Conservation (phyloP, 2,888 invertebrate genomes). For the Antheraea assamensis region DNA sequence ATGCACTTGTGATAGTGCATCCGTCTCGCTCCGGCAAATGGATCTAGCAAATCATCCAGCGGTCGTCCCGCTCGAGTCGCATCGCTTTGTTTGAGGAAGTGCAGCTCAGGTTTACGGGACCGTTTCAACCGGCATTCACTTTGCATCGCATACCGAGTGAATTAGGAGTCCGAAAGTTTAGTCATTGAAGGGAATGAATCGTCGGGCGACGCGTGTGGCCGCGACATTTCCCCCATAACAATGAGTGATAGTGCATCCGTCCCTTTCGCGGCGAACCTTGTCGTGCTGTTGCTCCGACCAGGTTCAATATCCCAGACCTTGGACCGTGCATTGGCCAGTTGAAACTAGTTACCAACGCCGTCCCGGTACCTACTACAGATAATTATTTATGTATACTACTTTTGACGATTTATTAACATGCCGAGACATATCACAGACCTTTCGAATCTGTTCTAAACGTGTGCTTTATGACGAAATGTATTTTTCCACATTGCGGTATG, state of each 20-base stretch:
- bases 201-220: conserved; percentile 66
- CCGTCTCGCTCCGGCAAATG: conserved; percentile 33
- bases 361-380: conserved; percentile 55
- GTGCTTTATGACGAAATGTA: conserved; percentile 49
- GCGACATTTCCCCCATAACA: conserved; percentile 77
- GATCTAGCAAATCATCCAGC: conserved; percentile 21
- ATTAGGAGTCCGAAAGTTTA: conserved; percentile 62
- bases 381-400: conserved; percentile 66
- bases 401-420: conserved; percentile 53
- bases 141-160: conserved; percentile 67
- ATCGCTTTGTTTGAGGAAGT: conserved; percentile 69
- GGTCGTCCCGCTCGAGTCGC: conserved; percentile 38
- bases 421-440: conserved; percentile 33
- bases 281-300: conserved; percentile 73
- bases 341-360: conserved; percentile 69
- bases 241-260: conserved; percentile 78
- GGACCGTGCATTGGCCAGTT: conserved; percentile 67
- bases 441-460: conserved; percentile 25
- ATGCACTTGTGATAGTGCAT: conserved; percentile 58
- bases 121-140: conserved; percentile 54
- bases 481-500: conserved; percentile 48
- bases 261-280: conserved; percentile 73
- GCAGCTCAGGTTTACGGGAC: conserved; percentile 63
- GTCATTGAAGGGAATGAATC: conserved; percentile 59
- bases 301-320: conserved; percentile 82